phyloP scores from a whole-genome alignment of 1,140 invertebrate species.

The Metopolophium dirhodum region DNA sequence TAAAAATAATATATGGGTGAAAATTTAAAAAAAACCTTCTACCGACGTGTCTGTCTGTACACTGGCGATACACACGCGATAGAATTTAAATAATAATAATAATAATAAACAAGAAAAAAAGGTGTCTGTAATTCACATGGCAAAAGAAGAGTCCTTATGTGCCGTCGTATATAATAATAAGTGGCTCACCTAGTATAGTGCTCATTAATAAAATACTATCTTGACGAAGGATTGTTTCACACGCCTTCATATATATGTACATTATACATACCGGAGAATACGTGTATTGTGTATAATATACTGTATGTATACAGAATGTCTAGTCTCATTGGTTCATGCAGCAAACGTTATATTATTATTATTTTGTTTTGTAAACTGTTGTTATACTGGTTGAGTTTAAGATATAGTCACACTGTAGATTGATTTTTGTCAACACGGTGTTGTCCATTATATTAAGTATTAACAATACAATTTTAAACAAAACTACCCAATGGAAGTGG shows the following conservation, averaged over 20 bases:
- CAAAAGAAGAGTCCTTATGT: background rate
- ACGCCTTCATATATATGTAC: background rate
- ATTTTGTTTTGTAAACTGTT: background rate
- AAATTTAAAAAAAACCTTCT: background rate
- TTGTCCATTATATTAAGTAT: too few relatives aligned
- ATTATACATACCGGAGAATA: background rate
- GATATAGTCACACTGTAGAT: background rate
- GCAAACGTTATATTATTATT: background rate
- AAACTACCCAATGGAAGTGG: too few relatives aligned
- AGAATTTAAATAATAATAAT: background rate
- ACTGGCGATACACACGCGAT: too few relatives aligned
- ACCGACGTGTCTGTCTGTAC: too few relatives aligned
- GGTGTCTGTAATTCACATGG: background rate
- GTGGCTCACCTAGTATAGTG: background rate
- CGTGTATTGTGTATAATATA: background rate
- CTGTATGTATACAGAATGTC: background rate
- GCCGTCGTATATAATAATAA: background rate
- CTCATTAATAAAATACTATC: background rate
- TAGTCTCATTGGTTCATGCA: background rate
- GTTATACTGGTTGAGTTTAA: background rate
- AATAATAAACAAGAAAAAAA: background rate
- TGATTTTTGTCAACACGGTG: too few relatives aligned
- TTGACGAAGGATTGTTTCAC: background rate
- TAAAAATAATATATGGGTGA: too few relatives aligned
- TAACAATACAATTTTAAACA: too few relatives aligned